Base-by-base conservation (phyloP, 2,113 vertebrate genomes). In the Ornithorhynchus anatinus region DNA sequence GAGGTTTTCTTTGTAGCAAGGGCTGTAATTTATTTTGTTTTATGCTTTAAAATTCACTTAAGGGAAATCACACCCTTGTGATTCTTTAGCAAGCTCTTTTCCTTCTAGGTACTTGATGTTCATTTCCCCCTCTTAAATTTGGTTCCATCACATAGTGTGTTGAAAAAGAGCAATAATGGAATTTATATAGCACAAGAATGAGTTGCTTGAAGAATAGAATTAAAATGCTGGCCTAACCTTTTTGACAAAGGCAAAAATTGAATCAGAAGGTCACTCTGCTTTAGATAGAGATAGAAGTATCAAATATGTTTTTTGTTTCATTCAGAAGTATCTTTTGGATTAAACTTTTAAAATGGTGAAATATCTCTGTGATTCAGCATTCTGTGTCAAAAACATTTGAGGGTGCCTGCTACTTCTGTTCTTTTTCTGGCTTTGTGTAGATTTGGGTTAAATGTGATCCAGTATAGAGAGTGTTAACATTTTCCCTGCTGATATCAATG, bases 401-500 rank as follows among this genome's bases (percentile, higher is more conserved):
- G 71, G 81, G 39, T 8, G n/a, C 20, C 44, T 54, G 36, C 8
- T n/a, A 0, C 15, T 42, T 11, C 58, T 10, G 3, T 77, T 80
- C 74, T 84, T 56, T 83, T 77, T 75, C 8, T 37, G 36, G 81
- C 43, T 27, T 40, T 23, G 40, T 10, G n/a, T 40, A 63, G 77
- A 68, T 44, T 61, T 67, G 73, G 84, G 75, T 86, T 85, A 77
- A 84, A n/a, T 40, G 59, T 77, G 79, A 84, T 82, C 75, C 75
- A 53, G 79, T 80, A 82, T 84, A 64, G 15, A 37, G 44, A 72
- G 83, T 59, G 78, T 89, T 88, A 89, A 80, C 76, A 60, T 88
- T 91, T 88, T 84, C 80, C 75, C 75, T 66, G 19, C 89, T 90
- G 90, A 84, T 91, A 90, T 6, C 82, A 15, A 60, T 81, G 77